These are phyloP conservation scores for Fringilla coelebs DNA, from an alignment of 2,797 vertebrate genomes.

Conservation along the genomic window DNA sequence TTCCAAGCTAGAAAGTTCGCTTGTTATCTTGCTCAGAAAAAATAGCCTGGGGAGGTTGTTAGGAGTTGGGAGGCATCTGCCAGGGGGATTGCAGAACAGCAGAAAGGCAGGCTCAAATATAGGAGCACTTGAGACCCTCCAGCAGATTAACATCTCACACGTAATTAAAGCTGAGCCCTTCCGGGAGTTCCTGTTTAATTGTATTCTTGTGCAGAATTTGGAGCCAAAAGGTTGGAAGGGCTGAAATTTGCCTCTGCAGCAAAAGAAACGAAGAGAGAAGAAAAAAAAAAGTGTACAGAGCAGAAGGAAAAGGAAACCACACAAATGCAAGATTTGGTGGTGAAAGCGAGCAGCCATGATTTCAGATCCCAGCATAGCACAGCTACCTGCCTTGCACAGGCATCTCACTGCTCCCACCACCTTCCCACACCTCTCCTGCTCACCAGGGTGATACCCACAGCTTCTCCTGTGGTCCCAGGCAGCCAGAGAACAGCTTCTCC, in stretches of 20 bases:
- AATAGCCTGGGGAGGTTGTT: neutral
- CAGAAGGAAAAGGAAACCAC: slow-evolving; percentile 63
- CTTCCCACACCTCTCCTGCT: neutral
- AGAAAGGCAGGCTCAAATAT: neutral
- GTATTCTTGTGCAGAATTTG: neutral
- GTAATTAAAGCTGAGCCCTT: slow-evolving; percentile 17
- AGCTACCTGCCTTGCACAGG: neutral
- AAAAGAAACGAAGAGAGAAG: slow-evolving; percentile 3
- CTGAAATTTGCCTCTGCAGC: neutral
- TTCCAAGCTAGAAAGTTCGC: slow-evolving; percentile 2
- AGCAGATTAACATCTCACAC: neutral
- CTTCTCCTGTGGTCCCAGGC: neutral
- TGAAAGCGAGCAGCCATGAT: slow-evolving; percentile 19
- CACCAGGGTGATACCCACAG: neutral
- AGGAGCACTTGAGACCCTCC: neutral
- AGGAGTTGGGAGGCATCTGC: neutral
- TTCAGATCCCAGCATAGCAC: neutral
- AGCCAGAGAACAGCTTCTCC: neutral
- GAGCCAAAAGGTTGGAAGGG: slow-evolving; percentile 7
- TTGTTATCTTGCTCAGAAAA: slow-evolving; percentile 26
- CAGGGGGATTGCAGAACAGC: neutral
- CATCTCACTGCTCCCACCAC: neutral
- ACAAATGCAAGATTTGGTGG: slow-evolving; percentile 24
- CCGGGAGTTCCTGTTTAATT: neutral
- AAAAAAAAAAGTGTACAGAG: neutral